Base-by-base conservation (phyloP, 1,140 invertebrate species). In the Atta cephalotes region DNA sequence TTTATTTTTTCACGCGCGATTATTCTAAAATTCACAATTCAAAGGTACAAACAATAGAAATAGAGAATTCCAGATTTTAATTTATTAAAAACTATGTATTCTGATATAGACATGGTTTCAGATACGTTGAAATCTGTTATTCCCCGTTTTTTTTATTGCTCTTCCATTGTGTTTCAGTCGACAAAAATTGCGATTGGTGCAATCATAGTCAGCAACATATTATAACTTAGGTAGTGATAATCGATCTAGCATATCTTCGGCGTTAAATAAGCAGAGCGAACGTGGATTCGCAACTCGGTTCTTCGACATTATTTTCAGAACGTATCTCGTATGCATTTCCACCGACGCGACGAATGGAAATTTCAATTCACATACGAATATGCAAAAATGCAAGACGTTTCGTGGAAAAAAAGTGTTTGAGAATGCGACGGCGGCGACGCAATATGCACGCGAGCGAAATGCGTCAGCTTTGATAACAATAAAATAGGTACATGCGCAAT, bases 171-270 rank as follows among this genome's bases (percentile, higher is more conserved):
- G 39, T 10, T 9, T 45, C 39, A n/a, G 16, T 25, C 25, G 53
- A 78, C 28, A 35, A 58, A 87, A 90, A 90, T 10, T 77, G 45
- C 66, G 53, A 18, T 86, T 18, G 53, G 63, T 66, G 51, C 58
- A 21, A 49, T 66, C 58, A 39, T 12, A 35, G 87, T 31, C 62
- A 49, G 82, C 85, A 60, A 90, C 89, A 76, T 62, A 80, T 87
- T 78, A 87, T 66, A 62, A 66, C 62, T 74, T 62, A 9, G 88
- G 14, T n/a, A 60, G 35, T 68, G 88, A 89, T 87, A 89, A 89
- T 90, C 87, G 74, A 89, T 90, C 85, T 80, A 56, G 68, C 74
- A 85, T 85, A 87, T 89, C 87, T 77, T 5, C 45, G 45, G 45
- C 70, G 80, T 71, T 88, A 89, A 89, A 88, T 58, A 70, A 89